A percentile compares a stretch with the other conserved stretches of the same genome.
These are phyloP conservation scores for Chrysodeixis includens DNA, from an alignment of 2,888 invertebrate species.

Conservation along the genomic window DNA sequence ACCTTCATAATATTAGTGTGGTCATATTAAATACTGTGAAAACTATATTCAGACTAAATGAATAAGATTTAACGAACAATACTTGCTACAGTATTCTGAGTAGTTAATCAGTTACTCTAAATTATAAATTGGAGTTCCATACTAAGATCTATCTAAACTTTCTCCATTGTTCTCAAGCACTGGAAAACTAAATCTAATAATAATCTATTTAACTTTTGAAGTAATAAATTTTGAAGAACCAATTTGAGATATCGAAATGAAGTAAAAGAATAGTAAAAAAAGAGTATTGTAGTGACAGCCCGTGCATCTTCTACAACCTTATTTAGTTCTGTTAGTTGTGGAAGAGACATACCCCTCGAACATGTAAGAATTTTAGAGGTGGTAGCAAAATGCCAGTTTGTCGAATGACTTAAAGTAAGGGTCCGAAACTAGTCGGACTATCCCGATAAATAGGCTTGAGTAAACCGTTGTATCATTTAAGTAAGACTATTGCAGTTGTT, in stretches of 20 bases:
- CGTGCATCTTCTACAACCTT: too few relatives aligned
- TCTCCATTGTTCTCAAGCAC: constrained; percentile 19
- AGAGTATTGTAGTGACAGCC: too few relatives aligned
- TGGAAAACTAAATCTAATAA: constrained; percentile 35
- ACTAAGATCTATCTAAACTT: constrained; percentile 41
- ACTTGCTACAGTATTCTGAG: constrained; percentile 2
- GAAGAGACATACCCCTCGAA: too few relatives aligned
- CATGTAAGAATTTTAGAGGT: too few relatives aligned
- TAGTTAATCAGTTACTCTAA: constrained; percentile 9
- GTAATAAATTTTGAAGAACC: constrained; percentile 25
- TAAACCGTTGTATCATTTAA: too few relatives aligned
- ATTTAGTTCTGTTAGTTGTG: too few relatives aligned
- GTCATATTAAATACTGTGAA: background rate
- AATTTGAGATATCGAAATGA: constrained; percentile 32
- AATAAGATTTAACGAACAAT: background rate
- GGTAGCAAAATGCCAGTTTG: too few relatives aligned
- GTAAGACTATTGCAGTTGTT: too few relatives aligned
- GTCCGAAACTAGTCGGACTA: too few relatives aligned
- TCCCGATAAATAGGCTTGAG: too few relatives aligned
- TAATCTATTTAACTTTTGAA: constrained; percentile 29
- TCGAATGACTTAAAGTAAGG: too few relatives aligned
- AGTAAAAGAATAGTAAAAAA: background rate
- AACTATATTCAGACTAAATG: background rate
- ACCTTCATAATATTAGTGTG: too few relatives aligned
- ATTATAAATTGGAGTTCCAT: constrained; percentile 24